phyloP scores from a whole-genome alignment of 2,888 invertebrate species.

The Andrena minutula region DNA sequence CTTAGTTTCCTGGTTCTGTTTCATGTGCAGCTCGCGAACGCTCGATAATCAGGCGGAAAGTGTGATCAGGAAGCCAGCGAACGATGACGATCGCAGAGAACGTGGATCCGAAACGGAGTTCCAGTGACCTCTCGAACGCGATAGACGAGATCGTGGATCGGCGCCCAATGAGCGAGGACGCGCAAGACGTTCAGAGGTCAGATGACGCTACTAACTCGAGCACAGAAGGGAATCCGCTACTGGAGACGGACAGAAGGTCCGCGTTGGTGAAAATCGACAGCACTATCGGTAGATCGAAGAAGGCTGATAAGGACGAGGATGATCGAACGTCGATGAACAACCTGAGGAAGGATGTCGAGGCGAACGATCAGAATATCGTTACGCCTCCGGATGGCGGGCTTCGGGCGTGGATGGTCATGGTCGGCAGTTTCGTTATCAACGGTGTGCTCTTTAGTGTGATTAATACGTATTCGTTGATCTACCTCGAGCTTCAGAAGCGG shows the following conservation, averaged over 20 bases:
- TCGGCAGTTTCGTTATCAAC: slow-evolving; percentile 95
- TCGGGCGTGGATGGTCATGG: slow-evolving; percentile 92
- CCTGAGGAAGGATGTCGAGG: slow-evolving; percentile 39
- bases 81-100: slow-evolving; percentile 63
- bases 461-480: slow-evolving; percentile 94
- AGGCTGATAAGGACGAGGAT: slow-evolving; percentile 43
- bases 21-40: slow-evolving; percentile 17
- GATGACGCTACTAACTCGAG: slow-evolving; percentile 50
- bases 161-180: slow-evolving; percentile 30
- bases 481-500: slow-evolving; percentile 89
- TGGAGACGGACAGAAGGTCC: slow-evolving; percentile 38
- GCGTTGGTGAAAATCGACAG: slow-evolving; percentile 42
- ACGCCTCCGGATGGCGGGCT: slow-evolving; percentile 90
- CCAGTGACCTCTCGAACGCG: slow-evolving; percentile 11
- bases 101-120: slow-evolving; percentile 42
- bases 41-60: neutral
- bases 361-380: slow-evolving; percentile 1
- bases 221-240: slow-evolving; percentile 58
- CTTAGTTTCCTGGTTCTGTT: neutral
- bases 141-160: slow-evolving; percentile 20
- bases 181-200: slow-evolving; percentile 28
- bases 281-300: slow-evolving; percentile 28
- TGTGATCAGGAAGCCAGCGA: neutral
- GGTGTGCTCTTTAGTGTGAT: slow-evolving; percentile 96
- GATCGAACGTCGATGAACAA: slow-evolving; percentile 21